Percentiles rank a stretch among this genome's conserved stretches.
Conservation (phyloP, 2,113 vertebrate genomes). For the Melozone crissalis region DNA sequence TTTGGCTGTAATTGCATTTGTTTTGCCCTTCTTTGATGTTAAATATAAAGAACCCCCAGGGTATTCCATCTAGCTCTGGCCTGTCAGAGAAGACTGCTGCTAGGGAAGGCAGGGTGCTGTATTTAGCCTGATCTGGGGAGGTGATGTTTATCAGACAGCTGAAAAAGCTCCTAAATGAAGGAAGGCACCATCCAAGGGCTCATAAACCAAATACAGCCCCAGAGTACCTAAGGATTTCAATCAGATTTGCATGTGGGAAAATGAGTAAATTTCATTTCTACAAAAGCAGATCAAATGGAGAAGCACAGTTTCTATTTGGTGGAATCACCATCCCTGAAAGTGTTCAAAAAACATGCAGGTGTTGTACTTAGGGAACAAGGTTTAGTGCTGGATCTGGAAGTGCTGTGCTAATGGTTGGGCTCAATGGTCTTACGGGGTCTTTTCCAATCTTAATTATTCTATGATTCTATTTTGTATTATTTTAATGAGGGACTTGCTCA, state of each 20-base stretch:
- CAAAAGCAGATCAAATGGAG: neutral
- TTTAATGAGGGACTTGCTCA: neutral
- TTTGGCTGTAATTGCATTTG: slow-evolving; percentile 31
- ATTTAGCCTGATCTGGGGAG: neutral
- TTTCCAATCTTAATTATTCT: neutral
- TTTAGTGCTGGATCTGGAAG: neutral
- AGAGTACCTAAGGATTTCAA: neutral
- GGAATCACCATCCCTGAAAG: neutral
- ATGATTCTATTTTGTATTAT: neutral
- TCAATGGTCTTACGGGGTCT: neutral
- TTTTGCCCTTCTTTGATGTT: slow-evolving; percentile 59
- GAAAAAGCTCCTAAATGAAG: neutral
- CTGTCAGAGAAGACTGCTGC: neutral
- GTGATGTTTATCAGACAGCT: neutral
- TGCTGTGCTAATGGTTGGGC: neutral
- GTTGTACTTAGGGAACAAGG: neutral
- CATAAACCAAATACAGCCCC: neutral
- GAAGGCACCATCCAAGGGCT: neutral
- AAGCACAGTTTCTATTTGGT: neutral
- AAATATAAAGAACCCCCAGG: slow-evolving; percentile 27
- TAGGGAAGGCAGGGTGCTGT: neutral
- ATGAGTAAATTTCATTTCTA: neutral
- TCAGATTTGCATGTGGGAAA: neutral
- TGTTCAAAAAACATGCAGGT: neutral
- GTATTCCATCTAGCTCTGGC: neutral